Base-by-base conservation (phyloP, 2,113 vertebrate genomes). In the Caranx melampygus region DNA sequence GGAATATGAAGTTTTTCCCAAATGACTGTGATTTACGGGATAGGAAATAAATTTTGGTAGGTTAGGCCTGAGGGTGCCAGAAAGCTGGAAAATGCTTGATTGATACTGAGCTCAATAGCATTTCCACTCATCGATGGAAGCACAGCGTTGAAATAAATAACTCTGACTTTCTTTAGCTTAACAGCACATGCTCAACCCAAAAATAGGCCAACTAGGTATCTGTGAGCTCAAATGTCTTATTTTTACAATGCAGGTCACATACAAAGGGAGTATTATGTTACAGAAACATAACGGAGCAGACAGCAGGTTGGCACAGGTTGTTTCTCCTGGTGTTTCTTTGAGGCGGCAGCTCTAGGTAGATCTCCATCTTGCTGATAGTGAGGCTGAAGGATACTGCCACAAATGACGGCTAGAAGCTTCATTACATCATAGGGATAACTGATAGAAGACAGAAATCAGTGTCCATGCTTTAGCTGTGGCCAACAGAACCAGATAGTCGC, bases 31-130 rank as follows among this genome's bases (percentile, higher is more conserved):
- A 75, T 79, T 67, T 79, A 47, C 33, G 7, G 3, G 49, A 57
- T 13, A 31, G 34, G 40, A 63, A 67, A 78, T 40, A 63, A 35
- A 81, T 81, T 11, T 85, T 58, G n/a, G 11, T 52, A 60, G 58
- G 54, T 33, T 21, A 21, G 15, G 37, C 45, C 21, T 0, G 0
- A 55, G 20, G 55, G 21, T 42, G 51, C 6, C 14, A 52, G 52
- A 33, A 33, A 47, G 34, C 16, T 74, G 34, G 40, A 72, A 65
- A 74, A 63, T 59, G 47, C 31, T 69, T 61, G 18, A 70, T 35
- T 55, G 5, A 79, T 52, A 51, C 55, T 58, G 1, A 69, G 49
- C 69, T 63, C 70, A 6, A 18, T 21, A 63, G 37, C 16, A 34
- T 72, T 72, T 65, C 33, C 55, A 66, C 31, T 62, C 18, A 40